Evolutionary conservation across 2,888 invertebrate species (phyloP).

Genomic region (Griposia aprilina): DNA sequence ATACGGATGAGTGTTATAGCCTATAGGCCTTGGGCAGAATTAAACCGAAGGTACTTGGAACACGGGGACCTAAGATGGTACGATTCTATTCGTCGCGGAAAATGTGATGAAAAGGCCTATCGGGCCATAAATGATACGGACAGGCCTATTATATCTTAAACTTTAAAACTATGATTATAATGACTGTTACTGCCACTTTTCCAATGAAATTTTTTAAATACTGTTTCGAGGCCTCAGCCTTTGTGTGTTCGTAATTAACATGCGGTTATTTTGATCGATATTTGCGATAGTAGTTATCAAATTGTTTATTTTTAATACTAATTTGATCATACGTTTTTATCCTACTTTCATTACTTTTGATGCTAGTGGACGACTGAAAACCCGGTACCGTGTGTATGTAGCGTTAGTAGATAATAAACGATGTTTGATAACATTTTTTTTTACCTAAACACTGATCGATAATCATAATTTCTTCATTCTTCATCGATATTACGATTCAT

Average conservation of each 20-base stretch:
- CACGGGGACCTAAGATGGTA: conserved; percentile 43
- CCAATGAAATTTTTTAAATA: conserved; percentile 32
- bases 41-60: conserved; percentile 27
- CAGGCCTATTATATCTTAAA: conserved; percentile 23
- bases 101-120: conserved; percentile 26
- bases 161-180: conserved; percentile 30
- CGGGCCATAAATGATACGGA: conserved; percentile 9
- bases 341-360: conserved; percentile 73
- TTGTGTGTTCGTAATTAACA: conserved; percentile 67
- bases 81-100: conserved; percentile 33
- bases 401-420: conserved; percentile 79
- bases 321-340: conserved; percentile 68
- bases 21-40: conserved; percentile 39
- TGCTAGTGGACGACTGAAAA: conserved; percentile 74
- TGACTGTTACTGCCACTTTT: conserved; percentile 42
- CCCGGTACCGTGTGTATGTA: conserved; percentile 83
- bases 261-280: conserved; percentile 79
- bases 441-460: background rate
- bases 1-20: conserved; percentile 61
- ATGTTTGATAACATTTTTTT: conserved; percentile 75
- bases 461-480: background rate
- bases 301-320: conserved; percentile 66
- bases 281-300: conserved; percentile 44
- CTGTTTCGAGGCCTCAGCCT: conserved; percentile 30
- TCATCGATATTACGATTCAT: background rate